Percentiles rank a stretch among this genome's conserved stretches.
phyloP scores from a whole-genome alignment of 2,888 invertebrate genomes.

The Drosophila anomalata region DNA sequence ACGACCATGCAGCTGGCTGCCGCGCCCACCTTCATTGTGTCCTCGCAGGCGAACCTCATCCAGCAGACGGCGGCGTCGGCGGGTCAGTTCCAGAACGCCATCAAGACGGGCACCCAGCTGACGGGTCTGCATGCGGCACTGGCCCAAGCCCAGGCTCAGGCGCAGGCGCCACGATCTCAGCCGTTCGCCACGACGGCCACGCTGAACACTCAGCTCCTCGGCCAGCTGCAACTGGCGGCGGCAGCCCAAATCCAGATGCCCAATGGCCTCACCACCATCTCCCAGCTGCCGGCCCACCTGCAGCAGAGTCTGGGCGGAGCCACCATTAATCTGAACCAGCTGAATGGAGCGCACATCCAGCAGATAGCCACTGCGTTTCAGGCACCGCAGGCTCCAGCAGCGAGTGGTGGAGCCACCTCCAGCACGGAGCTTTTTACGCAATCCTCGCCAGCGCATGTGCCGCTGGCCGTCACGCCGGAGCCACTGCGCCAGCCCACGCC shows the following conservation, averaged over 20 bases:
- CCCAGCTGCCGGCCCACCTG: slow-evolving; percentile 83
- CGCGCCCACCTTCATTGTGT: slow-evolving; percentile 85
- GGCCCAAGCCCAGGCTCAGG: slow-evolving; percentile 67
- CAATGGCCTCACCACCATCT: slow-evolving; percentile 83
- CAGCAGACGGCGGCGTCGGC: slow-evolving; percentile 81
- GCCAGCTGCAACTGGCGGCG: slow-evolving; percentile 82
- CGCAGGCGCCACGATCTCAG: slow-evolving; percentile 83
- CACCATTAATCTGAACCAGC: slow-evolving; percentile 83
- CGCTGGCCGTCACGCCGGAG: slow-evolving; percentile 80
- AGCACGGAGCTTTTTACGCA: slow-evolving; percentile 69
- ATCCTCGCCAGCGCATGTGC: slow-evolving; percentile 78
- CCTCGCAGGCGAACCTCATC: slow-evolving; percentile 84
- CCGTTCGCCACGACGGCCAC: slow-evolving; percentile 82
- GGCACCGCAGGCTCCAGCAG: slow-evolving; percentile 76
- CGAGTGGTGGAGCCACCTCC: slow-evolving; percentile 25
- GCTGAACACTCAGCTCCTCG: slow-evolving; percentile 83
- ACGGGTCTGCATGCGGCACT: slow-evolving; percentile 82
- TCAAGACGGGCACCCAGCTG: slow-evolving; percentile 82
- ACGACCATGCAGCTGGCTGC: slow-evolving; percentile 86
- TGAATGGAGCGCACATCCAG: slow-evolving; percentile 82
- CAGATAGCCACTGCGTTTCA: slow-evolving; percentile 83
- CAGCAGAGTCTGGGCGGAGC: slow-evolving; percentile 82
- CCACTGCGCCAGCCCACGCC: slow-evolving; percentile 81
- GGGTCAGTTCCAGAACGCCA: slow-evolving; percentile 82
- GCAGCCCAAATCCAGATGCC: slow-evolving; percentile 84